Evolutionary conservation across 2,888 invertebrate species (phyloP).

Genomic region (Dolichopus griseipennis): DNA sequence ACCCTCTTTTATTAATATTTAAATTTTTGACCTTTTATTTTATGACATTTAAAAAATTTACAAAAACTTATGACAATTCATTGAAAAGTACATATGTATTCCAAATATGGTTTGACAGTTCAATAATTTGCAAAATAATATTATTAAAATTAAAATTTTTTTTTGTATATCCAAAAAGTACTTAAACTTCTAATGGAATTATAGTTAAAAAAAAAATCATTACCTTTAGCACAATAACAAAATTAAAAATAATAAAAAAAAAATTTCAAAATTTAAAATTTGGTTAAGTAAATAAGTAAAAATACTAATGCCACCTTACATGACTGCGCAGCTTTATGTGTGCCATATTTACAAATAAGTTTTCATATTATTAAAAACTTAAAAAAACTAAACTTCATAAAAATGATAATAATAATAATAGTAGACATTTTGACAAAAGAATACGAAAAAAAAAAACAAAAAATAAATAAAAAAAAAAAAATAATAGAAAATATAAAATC

Average conservation of each 20-base stretch:
- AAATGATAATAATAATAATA: background rate
- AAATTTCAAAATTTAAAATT: background rate
- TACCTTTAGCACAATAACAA: background rate
- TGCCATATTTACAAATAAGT: constrained; percentile 3
- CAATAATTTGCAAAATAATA: too few relatives aligned
- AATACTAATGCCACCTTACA: constrained; percentile 3
- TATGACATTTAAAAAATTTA: too few relatives aligned
- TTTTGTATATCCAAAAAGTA: too few relatives aligned
- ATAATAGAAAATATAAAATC: background rate
- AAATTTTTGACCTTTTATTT: too few relatives aligned
- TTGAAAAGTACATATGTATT: too few relatives aligned
- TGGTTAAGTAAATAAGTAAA: constrained; percentile 1
- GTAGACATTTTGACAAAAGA: background rate
- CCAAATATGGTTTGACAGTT: too few relatives aligned
- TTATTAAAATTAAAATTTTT: too few relatives aligned
- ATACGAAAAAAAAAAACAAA: background rate
- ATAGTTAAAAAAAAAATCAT: background rate
- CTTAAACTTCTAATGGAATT: too few relatives aligned
- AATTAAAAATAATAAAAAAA: background rate
- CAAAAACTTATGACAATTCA: too few relatives aligned
- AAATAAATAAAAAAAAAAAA: too few relatives aligned
- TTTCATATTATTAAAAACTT: background rate
- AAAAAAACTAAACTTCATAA: too few relatives aligned
- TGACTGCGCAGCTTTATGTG: background rate
- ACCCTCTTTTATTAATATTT: too few relatives aligned